Conservation (phyloP, 1,140 invertebrate genomes). For the Cardiocondyla obscurior region DNA sequence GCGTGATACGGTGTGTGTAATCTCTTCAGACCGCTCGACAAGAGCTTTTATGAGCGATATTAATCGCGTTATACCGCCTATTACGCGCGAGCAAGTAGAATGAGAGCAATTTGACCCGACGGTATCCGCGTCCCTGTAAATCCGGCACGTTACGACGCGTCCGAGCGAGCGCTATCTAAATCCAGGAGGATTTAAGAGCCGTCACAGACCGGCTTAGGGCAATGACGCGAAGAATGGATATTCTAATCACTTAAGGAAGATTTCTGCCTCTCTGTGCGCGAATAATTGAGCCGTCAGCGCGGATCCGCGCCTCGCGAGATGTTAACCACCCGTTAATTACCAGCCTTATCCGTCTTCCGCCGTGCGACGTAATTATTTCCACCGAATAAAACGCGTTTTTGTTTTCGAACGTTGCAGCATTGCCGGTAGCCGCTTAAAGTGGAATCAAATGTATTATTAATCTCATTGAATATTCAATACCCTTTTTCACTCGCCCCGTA, state of each 20-base stretch:
- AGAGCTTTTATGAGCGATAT: conserved; percentile 52
- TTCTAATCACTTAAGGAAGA: conserved; percentile 55
- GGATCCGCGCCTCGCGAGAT: not conserved
- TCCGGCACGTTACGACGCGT: conserved; percentile 46
- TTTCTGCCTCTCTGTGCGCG: not conserved
- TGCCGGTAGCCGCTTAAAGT: too few relatives aligned
- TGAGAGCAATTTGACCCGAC: conserved; percentile 39
- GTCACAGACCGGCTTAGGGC: conserved; percentile 41
- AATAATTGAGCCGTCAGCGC: conserved; percentile 32
- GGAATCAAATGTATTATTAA: too few relatives aligned
- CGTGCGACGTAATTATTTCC: too few relatives aligned
- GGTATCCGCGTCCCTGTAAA: conserved; percentile 31
- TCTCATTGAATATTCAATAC: too few relatives aligned
- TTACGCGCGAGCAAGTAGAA: conserved; percentile 51
- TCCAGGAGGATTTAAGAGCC: conserved; percentile 41
- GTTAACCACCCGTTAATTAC: not conserved
- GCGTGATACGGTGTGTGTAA: conserved; percentile 18
- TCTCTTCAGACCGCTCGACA: conserved; percentile 39
- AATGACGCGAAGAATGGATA: conserved; percentile 51
- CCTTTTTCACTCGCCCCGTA: too few relatives aligned
- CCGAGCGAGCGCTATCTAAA: conserved; percentile 30
- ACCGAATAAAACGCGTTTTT: too few relatives aligned
- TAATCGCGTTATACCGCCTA: conserved; percentile 44
- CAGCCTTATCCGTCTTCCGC: not conserved
- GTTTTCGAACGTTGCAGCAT: too few relatives aligned